Base-by-base conservation (phyloP, 64 coral and sea anemone genomes). In the Dendrophyllia cribrosa region DNA sequence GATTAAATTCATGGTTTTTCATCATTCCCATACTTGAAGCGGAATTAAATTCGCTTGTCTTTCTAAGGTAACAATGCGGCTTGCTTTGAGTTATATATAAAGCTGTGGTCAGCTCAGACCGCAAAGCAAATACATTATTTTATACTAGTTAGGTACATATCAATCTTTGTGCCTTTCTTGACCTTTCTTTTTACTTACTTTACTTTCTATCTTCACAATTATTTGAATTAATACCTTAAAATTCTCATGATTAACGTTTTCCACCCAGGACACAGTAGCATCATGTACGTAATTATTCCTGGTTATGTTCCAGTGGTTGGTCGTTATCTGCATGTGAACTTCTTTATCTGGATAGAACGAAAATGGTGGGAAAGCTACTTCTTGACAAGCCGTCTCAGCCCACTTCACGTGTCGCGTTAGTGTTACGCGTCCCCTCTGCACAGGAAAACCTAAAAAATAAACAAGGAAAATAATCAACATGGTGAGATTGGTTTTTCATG, bases 271-370 rank as follows among this genome's bases (percentile, higher is more conserved):
- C 10, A 88, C 94, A 5, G 94, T 91, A 20, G 94, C 94, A 9
- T 95, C 94, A 58, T 95, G 94, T 3, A 95, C 85, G 26, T 58
- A 83, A 49, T 62, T 53, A 4, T 7, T 56, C 21, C 68, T 92
- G 2, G 66, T 88, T 1, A 75, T 82, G 68, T 70, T 87, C 68
- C 56, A 48, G 84, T 95, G 86, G 19, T 79, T 88, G 46, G 79
- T 90, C 2, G 94, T 91, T 7, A 91, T 60, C 22, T 95, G 94
- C 13, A 95, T 68, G 55, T 92, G 89, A 26, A 95, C 68, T 25
- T 85, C 89, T 65, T 88, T 95, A 17, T 88, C 89, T 5, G 94
- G 94, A 72, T 95, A 95, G 70, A 95, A 95, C 6, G 89, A 86
- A 25, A 73, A 95, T 2, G 77, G 58, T 4, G 51, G 75, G 58